phyloP scores from a whole-genome alignment of 53 echinoderm and acorn worm species.

The Astropecten irregularis region DNA sequence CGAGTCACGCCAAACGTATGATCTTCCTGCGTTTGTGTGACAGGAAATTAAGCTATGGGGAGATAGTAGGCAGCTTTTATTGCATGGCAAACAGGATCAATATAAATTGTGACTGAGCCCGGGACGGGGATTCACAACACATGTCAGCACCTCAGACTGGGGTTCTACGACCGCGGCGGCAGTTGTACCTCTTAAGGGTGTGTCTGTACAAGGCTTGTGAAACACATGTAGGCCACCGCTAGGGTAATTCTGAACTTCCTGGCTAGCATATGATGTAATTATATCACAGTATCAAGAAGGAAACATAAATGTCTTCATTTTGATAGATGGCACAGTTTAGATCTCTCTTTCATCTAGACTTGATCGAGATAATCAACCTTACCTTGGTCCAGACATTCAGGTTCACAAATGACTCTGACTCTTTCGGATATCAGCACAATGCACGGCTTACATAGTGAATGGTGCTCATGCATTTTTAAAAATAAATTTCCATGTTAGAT shows the following conservation, averaged over 20 bases:
- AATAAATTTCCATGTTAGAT: too few relatives aligned
- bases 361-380: too few relatives aligned
- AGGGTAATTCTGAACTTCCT: neutral
- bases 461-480: too few relatives aligned
- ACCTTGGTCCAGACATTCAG: too few relatives aligned
- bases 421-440: too few relatives aligned
- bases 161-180: neutral
- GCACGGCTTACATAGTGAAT: too few relatives aligned
- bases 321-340: neutral
- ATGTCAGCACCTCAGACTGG: neutral
- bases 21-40: slow-evolving; percentile 8
- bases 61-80: neutral
- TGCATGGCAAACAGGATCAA: slow-evolving; percentile 34
- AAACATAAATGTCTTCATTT: too few relatives aligned
- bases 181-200: neutral
- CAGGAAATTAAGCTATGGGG: slow-evolving; percentile 35
- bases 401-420: too few relatives aligned
- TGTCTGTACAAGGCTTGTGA: neutral
- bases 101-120: neutral
- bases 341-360: neutral
- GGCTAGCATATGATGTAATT: too few relatives aligned
- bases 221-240: neutral
- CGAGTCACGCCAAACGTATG: slow-evolving; percentile 20
- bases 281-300: too few relatives aligned
- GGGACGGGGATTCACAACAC: neutral